Percentiles rank a stretch among this genome's conserved stretches.
Conservation (phyloP, 2,888 invertebrate genomes). For the Drosophila subsilvestris region DNA sequence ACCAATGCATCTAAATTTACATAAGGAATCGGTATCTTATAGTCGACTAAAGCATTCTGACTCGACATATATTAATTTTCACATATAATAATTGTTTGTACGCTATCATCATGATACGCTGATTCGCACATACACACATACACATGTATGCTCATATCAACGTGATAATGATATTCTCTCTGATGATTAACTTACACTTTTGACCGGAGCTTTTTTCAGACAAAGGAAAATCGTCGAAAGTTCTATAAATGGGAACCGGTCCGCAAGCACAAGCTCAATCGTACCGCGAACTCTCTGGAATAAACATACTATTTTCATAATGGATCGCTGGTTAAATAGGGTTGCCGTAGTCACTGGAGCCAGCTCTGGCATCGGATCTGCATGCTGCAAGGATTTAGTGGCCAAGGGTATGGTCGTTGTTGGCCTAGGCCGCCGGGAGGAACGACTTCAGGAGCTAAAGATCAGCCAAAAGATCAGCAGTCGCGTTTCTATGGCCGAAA, state of each 20-base stretch:
- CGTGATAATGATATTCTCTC: neutral
- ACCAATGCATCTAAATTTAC: no score
- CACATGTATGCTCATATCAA: neutral
- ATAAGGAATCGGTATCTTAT: neutral
- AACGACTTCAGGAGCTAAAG: conserved; percentile 86
- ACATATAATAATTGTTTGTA: neutral
- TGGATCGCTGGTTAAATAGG: conserved; percentile 40
- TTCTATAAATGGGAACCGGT: neutral
- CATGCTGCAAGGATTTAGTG: conserved; percentile 83
- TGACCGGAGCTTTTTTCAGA: neutral
- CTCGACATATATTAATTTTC: neutral
- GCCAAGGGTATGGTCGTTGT: conserved; percentile 85
- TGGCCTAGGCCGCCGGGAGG: conserved; percentile 85
- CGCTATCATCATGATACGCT: neutral
- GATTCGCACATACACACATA: neutral
- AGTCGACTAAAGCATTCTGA: neutral
- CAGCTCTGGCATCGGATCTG: conserved; percentile 90
- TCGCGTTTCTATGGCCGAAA: conserved; percentile 18
- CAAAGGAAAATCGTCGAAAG: neutral
- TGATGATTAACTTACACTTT: neutral
- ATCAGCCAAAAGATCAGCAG: conserved; percentile 53
- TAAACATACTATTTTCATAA: conserved; percentile 1
- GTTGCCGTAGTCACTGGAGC: conserved; percentile 88
- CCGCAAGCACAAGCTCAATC: neutral
- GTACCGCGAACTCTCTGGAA: neutral